A percentile compares a stretch with the other conserved stretches of the same genome.
Conservation (phyloP, 1,140 invertebrate species). For the Venturia canescens region DNA sequence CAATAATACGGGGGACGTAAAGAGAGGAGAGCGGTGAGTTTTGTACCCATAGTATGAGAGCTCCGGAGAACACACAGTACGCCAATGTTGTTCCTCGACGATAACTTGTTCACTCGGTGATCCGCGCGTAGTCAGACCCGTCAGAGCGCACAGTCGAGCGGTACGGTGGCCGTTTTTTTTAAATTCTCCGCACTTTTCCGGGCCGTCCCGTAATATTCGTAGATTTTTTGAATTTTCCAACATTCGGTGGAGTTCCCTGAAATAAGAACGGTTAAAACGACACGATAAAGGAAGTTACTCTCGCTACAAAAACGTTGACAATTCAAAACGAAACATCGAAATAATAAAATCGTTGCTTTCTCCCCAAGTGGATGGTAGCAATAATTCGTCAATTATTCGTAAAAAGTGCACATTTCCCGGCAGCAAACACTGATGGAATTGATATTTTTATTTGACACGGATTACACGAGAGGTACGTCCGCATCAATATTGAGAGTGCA, state of each 20-base stretch:
- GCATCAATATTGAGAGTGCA: not conserved
- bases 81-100: constrained; percentile 5
- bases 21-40: constrained; percentile 4
- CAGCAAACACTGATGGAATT: not conserved
- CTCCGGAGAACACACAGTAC: not conserved
- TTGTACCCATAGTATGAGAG: not conserved
- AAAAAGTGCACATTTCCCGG: not conserved
- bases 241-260: too few relatives aligned
- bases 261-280: not conserved
- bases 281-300: not conserved
- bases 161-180: not conserved
- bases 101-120: constrained; percentile 22
- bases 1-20: constrained; percentile 13
- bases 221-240: too few relatives aligned
- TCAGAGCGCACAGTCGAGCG: not conserved
- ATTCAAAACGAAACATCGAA: not conserved
- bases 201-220: not conserved
- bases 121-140: constrained; percentile 13
- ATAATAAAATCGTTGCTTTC: not conserved
- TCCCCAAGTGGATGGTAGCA: not conserved
- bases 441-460: not conserved
- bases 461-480: not conserved
- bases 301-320: not conserved
- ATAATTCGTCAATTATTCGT: not conserved
- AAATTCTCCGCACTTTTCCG: not conserved